phyloP scores from a whole-genome alignment of 2,797 vertebrate genomes.

The Varecia variegata region DNA sequence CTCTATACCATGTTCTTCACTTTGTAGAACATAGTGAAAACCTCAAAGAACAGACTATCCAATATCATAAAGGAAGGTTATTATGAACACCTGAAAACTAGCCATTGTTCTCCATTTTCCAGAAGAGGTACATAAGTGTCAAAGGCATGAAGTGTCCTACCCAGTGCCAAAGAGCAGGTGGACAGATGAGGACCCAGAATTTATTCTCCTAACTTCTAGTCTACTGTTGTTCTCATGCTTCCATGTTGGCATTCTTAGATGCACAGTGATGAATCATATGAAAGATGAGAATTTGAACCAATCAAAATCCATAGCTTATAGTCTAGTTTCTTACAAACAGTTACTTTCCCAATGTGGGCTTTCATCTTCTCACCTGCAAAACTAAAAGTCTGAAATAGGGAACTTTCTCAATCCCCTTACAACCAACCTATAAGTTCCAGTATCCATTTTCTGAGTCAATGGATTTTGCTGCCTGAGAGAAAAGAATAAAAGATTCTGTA shows the following conservation, averaged over 20 bases:
- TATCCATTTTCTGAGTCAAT: conserved; percentile 1
- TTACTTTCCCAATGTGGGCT: not conserved
- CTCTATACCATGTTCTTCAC: not conserved
- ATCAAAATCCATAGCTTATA: not conserved
- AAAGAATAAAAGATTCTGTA: not conserved
- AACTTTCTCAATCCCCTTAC: not conserved
- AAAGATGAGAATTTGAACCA: not conserved
- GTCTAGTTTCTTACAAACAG: not conserved
- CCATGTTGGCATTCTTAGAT: not conserved
- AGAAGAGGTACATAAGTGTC: not conserved
- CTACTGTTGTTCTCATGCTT: not conserved
- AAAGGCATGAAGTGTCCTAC: not conserved
- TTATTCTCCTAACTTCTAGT: not conserved
- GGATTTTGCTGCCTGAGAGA: not conserved
- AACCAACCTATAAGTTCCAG: not conserved
- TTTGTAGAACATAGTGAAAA: not conserved
- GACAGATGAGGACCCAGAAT: not conserved
- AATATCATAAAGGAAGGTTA: not conserved
- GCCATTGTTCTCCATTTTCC: not conserved
- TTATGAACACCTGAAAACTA: not conserved
- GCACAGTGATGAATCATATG: not conserved
- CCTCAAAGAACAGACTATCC: not conserved
- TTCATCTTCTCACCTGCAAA: not conserved
- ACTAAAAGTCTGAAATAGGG: not conserved
- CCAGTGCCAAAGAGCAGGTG: not conserved